Conservation (phyloP, 2,888 invertebrate genomes). For the Synergus itoensis region DNA sequence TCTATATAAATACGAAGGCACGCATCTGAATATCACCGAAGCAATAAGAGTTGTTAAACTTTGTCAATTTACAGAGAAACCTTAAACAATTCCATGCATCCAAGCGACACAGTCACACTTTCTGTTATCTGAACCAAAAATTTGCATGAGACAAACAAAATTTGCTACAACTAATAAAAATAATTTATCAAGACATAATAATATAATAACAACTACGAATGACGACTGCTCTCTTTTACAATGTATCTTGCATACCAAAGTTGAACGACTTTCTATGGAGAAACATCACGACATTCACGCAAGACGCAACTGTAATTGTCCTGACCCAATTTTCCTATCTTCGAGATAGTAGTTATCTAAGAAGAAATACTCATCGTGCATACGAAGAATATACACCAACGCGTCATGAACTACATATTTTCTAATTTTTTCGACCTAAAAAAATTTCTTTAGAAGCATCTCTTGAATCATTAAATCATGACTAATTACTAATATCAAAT, state of each 20-base stretch:
- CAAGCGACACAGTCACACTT: too few relatives aligned
- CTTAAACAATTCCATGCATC: too few relatives aligned
- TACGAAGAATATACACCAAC: constrained; percentile 39
- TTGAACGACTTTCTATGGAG: constrained; percentile 41
- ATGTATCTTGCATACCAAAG: constrained; percentile 20
- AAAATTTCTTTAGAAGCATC: background rate
- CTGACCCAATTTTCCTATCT: constrained; percentile 56
- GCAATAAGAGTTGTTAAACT: too few relatives aligned
- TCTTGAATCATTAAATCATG: background rate
- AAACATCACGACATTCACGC: constrained; percentile 43
- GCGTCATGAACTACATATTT: background rate
- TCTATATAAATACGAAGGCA: too few relatives aligned
- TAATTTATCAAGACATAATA: too few relatives aligned
- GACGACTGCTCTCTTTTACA: background rate
- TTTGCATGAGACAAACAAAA: too few relatives aligned
- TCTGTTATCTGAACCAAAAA: too few relatives aligned
- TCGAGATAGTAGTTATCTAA: constrained; percentile 55
- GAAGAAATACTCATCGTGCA: constrained; percentile 27
- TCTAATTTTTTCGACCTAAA: background rate
- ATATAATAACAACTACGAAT: background rate
- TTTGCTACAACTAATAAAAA: too few relatives aligned
- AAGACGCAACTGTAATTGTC: constrained; percentile 44
- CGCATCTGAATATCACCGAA: too few relatives aligned
- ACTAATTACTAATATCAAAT: background rate
- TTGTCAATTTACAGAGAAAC: too few relatives aligned